Base-by-base conservation (phyloP, 2,113 vertebrate genomes). In the Elachura formosa region DNA sequence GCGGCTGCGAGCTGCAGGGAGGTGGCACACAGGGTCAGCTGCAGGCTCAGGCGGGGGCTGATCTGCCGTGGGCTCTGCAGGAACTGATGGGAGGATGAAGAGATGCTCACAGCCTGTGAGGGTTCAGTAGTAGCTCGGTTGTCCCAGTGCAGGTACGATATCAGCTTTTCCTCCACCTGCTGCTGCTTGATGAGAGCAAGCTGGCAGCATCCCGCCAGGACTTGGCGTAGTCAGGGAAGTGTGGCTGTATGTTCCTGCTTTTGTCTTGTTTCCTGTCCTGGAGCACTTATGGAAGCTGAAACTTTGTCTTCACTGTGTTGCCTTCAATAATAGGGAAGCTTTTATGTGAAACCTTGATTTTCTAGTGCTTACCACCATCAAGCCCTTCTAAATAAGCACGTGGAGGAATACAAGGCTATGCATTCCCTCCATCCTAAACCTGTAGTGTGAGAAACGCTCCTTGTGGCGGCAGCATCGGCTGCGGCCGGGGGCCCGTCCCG, bases 181-280 rank as follows among this genome's bases (percentile, higher is more conserved):
- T 97, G 96, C 76, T 54, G 61, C 4, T 58, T 33, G 71, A 26
- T 92, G 69, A 56, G 41, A 52, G 43, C 1, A 4, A 68, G 97
- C 97, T 97, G 97, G 87, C 97, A 96, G 96, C 92, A 92, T 97
- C 98, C 94, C 96, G 10, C 79, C 95, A 97, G 97, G 97, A 95
- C 94, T 97, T 88, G 23, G 93, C 95, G 96, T 67, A 46, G 64
- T 28, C 40, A 4, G 80, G 41, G 68, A 43, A 89, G 87, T 45
- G 29, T 63, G 55, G 74, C 68, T 51, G 24, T 5, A 9, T 46
- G 33, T 61, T 51, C 24, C 58, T 43, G 73, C 62, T 82, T 64
- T 52, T 21, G 7, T 29, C 74, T 48, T 46, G 34, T 68, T 92
- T 73, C 74, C 46, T 40, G 59, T 23, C 76, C 33, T 34, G 85